A percentile compares a stretch with the other conserved stretches of the same genome.
Evolutionary conservation across 2,888 invertebrate species (phyloP).

Genomic region (Chrysotoxum bicinctum): DNA sequence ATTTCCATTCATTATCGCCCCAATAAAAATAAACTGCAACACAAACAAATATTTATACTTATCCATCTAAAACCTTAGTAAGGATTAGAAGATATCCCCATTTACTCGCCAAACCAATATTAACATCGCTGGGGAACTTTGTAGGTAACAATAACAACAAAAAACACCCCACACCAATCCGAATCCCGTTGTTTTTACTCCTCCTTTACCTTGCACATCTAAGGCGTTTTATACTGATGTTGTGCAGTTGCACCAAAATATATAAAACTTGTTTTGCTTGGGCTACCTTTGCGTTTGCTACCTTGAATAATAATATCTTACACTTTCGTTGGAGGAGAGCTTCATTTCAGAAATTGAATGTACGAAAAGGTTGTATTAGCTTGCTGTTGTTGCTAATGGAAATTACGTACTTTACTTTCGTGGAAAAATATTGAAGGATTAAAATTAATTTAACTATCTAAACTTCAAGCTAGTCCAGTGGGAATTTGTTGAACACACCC

Average conservation of each 20-base stretch:
- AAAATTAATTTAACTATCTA: neutral
- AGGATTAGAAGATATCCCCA: conserved; percentile 31
- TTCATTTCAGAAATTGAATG: neutral
- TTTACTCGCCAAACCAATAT: conserved; percentile 25
- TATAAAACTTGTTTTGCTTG: conserved; percentile 52
- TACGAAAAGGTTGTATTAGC: neutral
- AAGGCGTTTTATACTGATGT: conserved; percentile 50
- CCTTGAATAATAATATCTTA: conserved; percentile 62
- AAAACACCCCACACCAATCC: conserved; percentile 11
- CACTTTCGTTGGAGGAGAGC: neutral
- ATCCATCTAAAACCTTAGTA: conserved; percentile 40
- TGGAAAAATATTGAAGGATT: neutral
- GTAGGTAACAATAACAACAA: neutral
- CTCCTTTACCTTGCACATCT: conserved; percentile 19
- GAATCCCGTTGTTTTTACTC: conserved; percentile 13
- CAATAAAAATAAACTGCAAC: conserved; percentile 40
- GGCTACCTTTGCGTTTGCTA: conserved; percentile 52
- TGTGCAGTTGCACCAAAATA: conserved; percentile 48
- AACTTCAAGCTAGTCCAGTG: too few species aligned
- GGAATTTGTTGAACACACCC: too few species aligned
- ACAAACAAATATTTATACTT: conserved; percentile 2
- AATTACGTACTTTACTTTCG: neutral
- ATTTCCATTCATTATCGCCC: neutral
- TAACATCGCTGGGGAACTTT: conserved; percentile 4
- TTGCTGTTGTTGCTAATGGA: neutral